A percentile compares a stretch with the other conserved stretches of the same genome.
These are phyloP conservation scores for Anguilla megastoma DNA, from an alignment of 2,797 vertebrate genomes.

Conservation along the genomic window DNA sequence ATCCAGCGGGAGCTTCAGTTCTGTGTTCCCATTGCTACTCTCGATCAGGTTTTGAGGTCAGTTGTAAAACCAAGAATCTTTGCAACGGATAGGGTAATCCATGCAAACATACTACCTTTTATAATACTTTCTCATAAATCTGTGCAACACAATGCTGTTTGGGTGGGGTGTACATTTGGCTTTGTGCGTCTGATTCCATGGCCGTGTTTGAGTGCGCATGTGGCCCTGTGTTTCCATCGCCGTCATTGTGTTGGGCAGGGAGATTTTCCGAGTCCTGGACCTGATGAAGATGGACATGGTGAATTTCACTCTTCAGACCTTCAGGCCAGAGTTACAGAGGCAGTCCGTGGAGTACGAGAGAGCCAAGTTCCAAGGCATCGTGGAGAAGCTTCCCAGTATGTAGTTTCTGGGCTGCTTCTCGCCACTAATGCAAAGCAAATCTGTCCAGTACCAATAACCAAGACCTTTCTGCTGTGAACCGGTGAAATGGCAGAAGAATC, in stretches of 20 bases:
- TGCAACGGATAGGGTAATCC: background rate
- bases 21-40: background rate
- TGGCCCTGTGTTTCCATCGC: background rate
- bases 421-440: background rate
- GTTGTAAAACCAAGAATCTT: background rate
- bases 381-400: conserved; percentile 73
- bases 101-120: background rate
- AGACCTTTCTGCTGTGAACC: background rate
- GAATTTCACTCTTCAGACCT: conserved; percentile 61
- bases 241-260: conserved; percentile 54
- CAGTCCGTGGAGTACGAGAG: conserved; percentile 71
- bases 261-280: conserved; percentile 75
- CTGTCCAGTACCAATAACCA: background rate
- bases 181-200: background rate
- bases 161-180: background rate
- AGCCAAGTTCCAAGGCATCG: conserved; percentile 68
- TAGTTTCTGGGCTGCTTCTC: conserved; percentile 12
- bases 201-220: background rate
- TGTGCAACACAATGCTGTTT: background rate
- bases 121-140: too few species aligned
- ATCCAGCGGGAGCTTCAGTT: background rate
- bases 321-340: conserved; percentile 66
- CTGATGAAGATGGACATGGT: conserved; percentile 71
- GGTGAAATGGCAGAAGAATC: background rate
- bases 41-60: background rate